These are phyloP conservation scores for Harmothoe impar DNA, from an alignment of 2,888 invertebrate genomes.

Conservation along the genomic window DNA sequence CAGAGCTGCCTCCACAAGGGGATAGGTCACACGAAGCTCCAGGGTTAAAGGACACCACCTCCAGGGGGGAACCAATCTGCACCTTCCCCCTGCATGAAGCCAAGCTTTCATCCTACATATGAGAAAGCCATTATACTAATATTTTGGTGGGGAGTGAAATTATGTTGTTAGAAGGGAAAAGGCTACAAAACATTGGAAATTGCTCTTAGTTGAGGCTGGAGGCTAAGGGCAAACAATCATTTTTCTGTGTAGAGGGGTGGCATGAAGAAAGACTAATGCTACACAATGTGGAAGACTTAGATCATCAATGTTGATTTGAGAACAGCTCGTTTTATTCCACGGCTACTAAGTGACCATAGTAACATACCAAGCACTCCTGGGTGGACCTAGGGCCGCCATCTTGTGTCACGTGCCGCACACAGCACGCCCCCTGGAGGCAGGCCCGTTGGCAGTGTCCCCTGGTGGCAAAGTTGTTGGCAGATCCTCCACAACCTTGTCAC, in stretches of 20 bases:
- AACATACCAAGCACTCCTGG: constrained; percentile 20
- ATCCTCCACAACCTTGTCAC: constrained; percentile 52
- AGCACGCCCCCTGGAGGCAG: constrained; percentile 61
- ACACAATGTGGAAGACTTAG: no score
- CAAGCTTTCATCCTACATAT: neutral
- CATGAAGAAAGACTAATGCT: no score
- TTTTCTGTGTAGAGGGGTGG: no score
- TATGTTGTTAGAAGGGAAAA: no score
- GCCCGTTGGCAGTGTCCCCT: neutral
- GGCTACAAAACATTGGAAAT: no score
- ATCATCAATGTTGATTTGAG: no score
- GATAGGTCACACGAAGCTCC: constrained; percentile 76
- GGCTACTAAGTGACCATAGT: neutral
- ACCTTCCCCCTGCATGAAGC: neutral
- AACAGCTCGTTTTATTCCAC: no score
- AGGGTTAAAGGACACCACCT: constrained; percentile 75
- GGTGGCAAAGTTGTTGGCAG: constrained; percentile 58
- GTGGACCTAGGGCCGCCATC: neutral
- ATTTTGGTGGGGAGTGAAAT: no score
- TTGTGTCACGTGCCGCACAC: constrained; percentile 19
- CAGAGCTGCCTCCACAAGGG: constrained; percentile 71
- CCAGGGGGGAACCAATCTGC: constrained; percentile 51
- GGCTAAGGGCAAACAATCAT: no score
- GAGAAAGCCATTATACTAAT: no score
- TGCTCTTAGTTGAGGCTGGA: no score